Percentiles rank a stretch among this genome's conserved stretches.
Evolutionary conservation across 2,113 vertebrate species (phyloP).

Genomic region (Antigone vipio): DNA sequence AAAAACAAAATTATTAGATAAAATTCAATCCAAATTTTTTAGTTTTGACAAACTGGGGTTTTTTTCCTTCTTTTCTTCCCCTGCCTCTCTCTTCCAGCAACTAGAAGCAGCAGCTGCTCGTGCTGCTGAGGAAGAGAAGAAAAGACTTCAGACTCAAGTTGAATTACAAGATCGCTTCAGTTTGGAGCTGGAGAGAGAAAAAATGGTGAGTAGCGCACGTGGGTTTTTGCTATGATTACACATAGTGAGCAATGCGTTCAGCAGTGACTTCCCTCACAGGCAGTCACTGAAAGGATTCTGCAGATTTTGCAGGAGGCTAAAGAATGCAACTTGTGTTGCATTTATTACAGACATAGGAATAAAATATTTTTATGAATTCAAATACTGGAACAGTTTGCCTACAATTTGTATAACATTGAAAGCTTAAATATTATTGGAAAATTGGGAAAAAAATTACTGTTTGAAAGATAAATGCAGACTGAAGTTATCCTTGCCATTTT

Average conservation of each 20-base stretch:
- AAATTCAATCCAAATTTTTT: background rate
- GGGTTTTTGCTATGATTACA: background rate
- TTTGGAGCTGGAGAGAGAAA: slow-evolving; percentile 90
- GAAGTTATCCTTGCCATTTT: background rate
- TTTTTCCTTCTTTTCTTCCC: background rate
- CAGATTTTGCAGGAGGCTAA: background rate
- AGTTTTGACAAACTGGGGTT: background rate
- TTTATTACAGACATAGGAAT: background rate
- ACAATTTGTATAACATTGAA: background rate
- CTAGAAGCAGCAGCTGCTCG: slow-evolving; percentile 87
- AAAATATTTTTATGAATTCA: background rate
- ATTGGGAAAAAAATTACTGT: background rate
- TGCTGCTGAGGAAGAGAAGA: slow-evolving; percentile 87
- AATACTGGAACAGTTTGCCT: background rate
- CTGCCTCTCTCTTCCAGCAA: slow-evolving; percentile 75
- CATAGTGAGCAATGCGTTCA: background rate
- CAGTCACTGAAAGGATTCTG: background rate
- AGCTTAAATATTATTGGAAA: background rate
- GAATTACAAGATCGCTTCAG: slow-evolving; percentile 93
- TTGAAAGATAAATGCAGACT: background rate
- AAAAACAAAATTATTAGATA: background rate
- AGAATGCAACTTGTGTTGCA: rapidly evolving
- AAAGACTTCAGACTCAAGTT: slow-evolving; percentile 88
- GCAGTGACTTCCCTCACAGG: background rate
- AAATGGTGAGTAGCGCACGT: slow-evolving; percentile 73